Base-by-base conservation (phyloP, 2,113 vertebrate species). In the Parotia lawesii region DNA sequence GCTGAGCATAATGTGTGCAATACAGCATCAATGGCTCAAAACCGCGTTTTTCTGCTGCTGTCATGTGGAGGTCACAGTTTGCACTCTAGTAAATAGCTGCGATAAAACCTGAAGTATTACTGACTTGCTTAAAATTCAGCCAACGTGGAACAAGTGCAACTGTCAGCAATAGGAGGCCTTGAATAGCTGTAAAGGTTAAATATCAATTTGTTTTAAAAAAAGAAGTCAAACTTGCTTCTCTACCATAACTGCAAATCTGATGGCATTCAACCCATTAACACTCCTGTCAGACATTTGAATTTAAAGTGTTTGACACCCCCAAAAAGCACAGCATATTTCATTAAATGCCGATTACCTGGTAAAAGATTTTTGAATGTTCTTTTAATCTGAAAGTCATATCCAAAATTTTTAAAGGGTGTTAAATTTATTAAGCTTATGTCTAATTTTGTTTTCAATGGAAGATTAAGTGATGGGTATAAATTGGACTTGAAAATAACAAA, bases 141-240 rank as follows among this genome's bases (percentile, higher is more conserved):
- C 54, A 81, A 91, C 20, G 25, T 94, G 89, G 84, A 93, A 93
- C 72, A 90, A 96, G 93, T 93, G 84, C 79, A 86, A 88, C 90
- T 91, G 88, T 93, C 95, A 97, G 96, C 93, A 95, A 77, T 79
- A 94, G 84, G 35, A 95, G 88, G 92, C 92, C 93, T 95, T 96
- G 94, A 95, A 95, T 91, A 95, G 78, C 58, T 94, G 58, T 91
- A 96, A 95, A 97, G 90, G 90, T 97, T 97, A 97, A 96, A 96
- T 97, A 97, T 96, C 84, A 95, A 94, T 96, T 95, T 96, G 84
- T 96, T 94, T 93, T 85, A 91, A 95, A 93, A 95, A 95, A 93
- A 95, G 86, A 95, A 96, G 81, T 96, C 81, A 93, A 94, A 95
- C 90, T 80, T 23, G 6, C 77, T 91, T 40, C 45, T 95, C 48